Evolutionary conservation across 2,113 vertebrate genomes (phyloP).

Genomic region (Callipepla californica): DNA sequence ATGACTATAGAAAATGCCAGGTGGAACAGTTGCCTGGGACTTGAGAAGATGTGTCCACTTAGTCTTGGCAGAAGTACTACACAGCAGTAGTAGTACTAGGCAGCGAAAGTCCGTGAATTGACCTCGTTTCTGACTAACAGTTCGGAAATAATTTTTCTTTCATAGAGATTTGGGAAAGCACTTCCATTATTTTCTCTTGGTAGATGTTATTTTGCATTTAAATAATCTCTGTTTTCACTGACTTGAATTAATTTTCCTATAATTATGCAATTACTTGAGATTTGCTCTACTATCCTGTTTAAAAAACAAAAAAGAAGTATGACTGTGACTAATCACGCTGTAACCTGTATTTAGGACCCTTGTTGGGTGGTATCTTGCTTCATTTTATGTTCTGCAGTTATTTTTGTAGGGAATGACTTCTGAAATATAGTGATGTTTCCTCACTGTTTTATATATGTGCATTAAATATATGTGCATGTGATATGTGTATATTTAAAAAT

Average conservation of each 20-base stretch:
- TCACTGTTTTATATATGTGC: not conserved
- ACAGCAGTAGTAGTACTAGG: not conserved
- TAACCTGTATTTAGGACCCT: not conserved
- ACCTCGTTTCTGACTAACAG: not conserved
- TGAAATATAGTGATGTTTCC: not conserved
- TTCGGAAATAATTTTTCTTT: not conserved
- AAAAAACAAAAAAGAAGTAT: not conserved
- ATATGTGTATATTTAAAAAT: not conserved
- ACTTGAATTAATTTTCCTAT: not conserved
- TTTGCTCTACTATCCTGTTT: not conserved
- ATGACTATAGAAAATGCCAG: not conserved
- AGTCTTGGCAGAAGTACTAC: not conserved
- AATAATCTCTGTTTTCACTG: not conserved
- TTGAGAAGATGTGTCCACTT: not conserved
- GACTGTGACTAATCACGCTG: not conserved
- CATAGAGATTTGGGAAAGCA: not conserved
- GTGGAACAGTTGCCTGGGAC: not conserved
- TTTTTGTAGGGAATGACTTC: not conserved
- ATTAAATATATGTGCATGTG: not conserved
- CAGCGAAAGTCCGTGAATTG: not conserved
- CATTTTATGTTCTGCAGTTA: not conserved
- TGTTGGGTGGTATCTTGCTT: not conserved
- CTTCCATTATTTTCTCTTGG: not conserved
- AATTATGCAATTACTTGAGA: not conserved
- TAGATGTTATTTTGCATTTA: not conserved